These are phyloP conservation scores for Glyphotaelius pellucidus DNA, from an alignment of 2,888 invertebrate genomes.

Conservation along the genomic window DNA sequence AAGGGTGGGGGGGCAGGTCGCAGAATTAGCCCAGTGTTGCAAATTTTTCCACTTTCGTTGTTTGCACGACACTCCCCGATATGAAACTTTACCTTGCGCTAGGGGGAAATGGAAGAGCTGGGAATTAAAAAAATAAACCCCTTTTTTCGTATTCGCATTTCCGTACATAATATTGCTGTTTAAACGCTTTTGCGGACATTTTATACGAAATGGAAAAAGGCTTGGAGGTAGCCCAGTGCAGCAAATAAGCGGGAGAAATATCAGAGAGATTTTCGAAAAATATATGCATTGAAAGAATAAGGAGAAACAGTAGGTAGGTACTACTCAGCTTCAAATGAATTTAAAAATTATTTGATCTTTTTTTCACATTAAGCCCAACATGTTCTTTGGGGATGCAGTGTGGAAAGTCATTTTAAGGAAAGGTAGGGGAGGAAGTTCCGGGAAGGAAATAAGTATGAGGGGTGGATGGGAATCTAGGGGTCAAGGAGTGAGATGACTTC, in stretches of 20 bases:
- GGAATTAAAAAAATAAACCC: background rate
- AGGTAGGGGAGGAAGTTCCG: too few relatives aligned
- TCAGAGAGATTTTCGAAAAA: background rate
- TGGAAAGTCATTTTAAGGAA: too few relatives aligned
- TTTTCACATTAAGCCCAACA: too few relatives aligned
- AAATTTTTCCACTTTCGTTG: slow-evolving; percentile 55
- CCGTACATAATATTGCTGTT: background rate
- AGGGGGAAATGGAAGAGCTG: slow-evolving; percentile 16
- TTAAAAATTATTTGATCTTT: too few relatives aligned
- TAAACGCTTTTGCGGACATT: background rate
- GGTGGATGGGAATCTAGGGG: too few relatives aligned
- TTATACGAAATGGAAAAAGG: background rate
- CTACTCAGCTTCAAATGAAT: too few relatives aligned
- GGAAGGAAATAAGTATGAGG: too few relatives aligned
- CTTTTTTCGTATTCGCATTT: background rate
- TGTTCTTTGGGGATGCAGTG: too few relatives aligned
- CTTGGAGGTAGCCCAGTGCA: background rate
- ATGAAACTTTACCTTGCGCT: slow-evolving; percentile 37
- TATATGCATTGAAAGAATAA: background rate
- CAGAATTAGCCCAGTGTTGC: slow-evolving; percentile 56
- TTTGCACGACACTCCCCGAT: slow-evolving; percentile 49
- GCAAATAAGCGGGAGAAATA: background rate
- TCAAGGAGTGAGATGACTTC: too few relatives aligned
- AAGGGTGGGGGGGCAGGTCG: slow-evolving; percentile 39
- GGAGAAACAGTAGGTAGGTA: background rate